phyloP scores from a whole-genome alignment of 2,113 vertebrate genomes.

The Eublepharis macularius region DNA sequence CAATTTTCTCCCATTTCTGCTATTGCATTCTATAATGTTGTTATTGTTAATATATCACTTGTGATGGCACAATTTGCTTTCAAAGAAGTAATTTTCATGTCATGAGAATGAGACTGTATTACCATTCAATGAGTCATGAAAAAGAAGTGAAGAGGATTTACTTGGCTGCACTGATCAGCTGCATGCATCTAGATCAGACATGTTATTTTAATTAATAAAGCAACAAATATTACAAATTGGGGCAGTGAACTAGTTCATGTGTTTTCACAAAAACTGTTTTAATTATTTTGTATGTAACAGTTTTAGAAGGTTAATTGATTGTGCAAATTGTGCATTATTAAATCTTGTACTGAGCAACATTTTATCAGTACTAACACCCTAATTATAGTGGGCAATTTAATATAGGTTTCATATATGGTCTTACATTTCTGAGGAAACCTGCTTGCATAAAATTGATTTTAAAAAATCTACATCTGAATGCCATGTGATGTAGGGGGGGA shows the following conservation, averaged over 20 bases:
- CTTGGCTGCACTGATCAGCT: neutral
- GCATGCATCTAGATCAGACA: neutral
- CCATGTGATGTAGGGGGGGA: neutral
- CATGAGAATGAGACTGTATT: neutral
- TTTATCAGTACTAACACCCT: neutral
- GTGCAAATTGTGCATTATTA: neutral
- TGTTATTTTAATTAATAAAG: neutral
- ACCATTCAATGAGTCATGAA: conserved; percentile 18
- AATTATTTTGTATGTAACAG: too few species aligned
- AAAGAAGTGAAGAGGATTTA: neutral
- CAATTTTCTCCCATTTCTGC: neutral
- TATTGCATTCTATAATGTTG: neutral
- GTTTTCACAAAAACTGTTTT: too few species aligned
- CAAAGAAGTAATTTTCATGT: conserved; percentile 26
- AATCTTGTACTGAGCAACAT: neutral
- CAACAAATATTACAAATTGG: neutral
- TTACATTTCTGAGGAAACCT: neutral
- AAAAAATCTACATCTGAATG: too few species aligned
- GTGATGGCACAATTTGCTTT: conserved; percentile 3
- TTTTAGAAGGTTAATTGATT: neutral
- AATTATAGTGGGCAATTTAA: neutral
- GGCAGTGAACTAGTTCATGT: neutral
- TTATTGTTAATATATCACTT: conserved; percentile 32
- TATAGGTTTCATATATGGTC: neutral
- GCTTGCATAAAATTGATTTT: neutral